Evolutionary conservation across 2,797 vertebrate genomes (phyloP), one percentile per base, ranked within the genome.

Genomic region (Rachycentron canadum): DNA sequence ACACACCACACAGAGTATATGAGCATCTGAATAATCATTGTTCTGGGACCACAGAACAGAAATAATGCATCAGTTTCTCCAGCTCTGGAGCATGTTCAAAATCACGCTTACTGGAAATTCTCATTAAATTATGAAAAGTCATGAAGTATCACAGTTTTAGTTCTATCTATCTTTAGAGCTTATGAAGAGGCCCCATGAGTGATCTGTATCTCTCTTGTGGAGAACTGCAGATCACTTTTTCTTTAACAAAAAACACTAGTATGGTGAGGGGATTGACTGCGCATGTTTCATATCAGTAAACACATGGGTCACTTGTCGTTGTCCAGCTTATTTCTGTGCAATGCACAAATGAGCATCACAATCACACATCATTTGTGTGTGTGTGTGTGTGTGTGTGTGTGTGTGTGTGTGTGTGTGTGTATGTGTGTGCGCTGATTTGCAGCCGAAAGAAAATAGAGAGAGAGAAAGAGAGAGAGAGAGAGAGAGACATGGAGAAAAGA

Each of bases 351-450:
- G 67, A 38, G 21, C 57, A 61, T 25, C 6, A 23, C 62, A 40
- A 53, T n/a, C n/a, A n/a, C n/a, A n/a, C n/a, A n/a, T n/a, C n/a
- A n/a, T n/a, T n/a, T 62, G 26, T 14, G 2, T 66, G 53, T 47
- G 7, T 47, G 43, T 77, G 7, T 47, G 40, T 77, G 60, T 62
- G 26, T 14, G 2, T 66, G 53, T 47, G 7, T 47, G 43, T 77
- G 7, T 47, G 40, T 77, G 60, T 62, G 26, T 14, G 2, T 66
- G 53, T 47, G n/a, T 62, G 26, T 14, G 2, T 66, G 53, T 47
- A 5, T 47, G 43, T 77, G 7, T 47, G 40, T 77, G 60, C 63
- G 56, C 56, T 79, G 69, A 66, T 64, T 70, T 78, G 81, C 75
- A 66, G 62, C 69, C 52, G 43, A 73, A 38, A 78, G 60, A 75